These are phyloP conservation scores for Tiliacea aurago DNA, from an alignment of 2,888 invertebrate genomes.

Conservation along the genomic window DNA sequence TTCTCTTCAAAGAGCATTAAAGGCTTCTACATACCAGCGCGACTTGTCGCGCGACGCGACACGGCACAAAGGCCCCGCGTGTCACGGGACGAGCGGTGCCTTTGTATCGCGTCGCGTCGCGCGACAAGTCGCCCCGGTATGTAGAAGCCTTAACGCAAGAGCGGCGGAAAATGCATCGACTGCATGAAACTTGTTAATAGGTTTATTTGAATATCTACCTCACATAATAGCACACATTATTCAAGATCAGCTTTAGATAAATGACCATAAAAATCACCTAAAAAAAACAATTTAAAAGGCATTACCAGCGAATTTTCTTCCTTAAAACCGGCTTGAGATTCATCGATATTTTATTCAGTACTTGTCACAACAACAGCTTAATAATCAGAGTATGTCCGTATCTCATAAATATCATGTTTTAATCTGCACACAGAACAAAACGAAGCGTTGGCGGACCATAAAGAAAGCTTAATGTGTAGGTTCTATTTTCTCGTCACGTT, in stretches of 20 bases:
- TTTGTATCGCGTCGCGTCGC: too few species aligned
- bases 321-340: constrained; percentile 30
- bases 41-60: too few species aligned
- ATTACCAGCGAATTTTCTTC: constrained; percentile 39
- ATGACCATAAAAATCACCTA: constrained; percentile 19
- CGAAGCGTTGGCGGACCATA: constrained; percentile 80
- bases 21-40: too few species aligned
- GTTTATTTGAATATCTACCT: background rate
- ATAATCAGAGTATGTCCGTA: constrained; percentile 67
- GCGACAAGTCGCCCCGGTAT: too few species aligned
- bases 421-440: constrained; percentile 83
- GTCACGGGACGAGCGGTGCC: too few species aligned
- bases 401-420: constrained; percentile 82
- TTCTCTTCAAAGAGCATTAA: background rate
- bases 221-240: constrained; percentile 14
- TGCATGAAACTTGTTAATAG: constrained; percentile 12
- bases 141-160: background rate
- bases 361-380: constrained; percentile 42
- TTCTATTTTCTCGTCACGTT: constrained; percentile 88
- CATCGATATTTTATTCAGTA: constrained; percentile 52
- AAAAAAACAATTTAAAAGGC: constrained; percentile 33
- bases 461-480: constrained; percentile 83
- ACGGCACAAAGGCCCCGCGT: too few species aligned
- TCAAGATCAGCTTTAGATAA: constrained; percentile 16
- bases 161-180: background rate